phyloP scores from a whole-genome alignment of 2,888 invertebrate genomes.

The Ophonus ardosiacus region DNA sequence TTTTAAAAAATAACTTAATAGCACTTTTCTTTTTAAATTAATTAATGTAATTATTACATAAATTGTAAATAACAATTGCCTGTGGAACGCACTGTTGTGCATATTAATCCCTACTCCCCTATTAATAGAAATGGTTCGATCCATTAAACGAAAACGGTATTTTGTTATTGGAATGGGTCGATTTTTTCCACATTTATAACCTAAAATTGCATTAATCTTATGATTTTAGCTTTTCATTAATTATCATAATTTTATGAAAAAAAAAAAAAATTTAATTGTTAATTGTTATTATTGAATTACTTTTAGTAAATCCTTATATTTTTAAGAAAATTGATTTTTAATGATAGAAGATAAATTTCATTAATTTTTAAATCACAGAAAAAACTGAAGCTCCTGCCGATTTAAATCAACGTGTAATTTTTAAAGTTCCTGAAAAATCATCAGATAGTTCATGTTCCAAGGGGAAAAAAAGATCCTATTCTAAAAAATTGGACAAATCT shows the following conservation, averaged over 20 bases:
- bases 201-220: slow-evolving; percentile 9
- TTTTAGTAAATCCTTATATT: slow-evolving; percentile 3
- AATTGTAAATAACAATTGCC: not conserved
- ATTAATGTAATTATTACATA: not conserved
- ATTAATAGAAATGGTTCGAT: slow-evolving; percentile 74
- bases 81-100: not conserved
- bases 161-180: slow-evolving; percentile 68
- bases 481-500: slow-evolving; percentile 65
- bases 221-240: slow-evolving; percentile 20
- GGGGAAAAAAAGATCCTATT: slow-evolving; percentile 66
- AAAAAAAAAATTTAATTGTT: slow-evolving; percentile 12
- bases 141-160: slow-evolving; percentile 74
- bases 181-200: slow-evolving; percentile 57
- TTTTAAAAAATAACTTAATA: not conserved
- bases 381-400: slow-evolving; percentile 80
- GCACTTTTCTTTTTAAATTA: not conserved
- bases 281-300: slow-evolving; percentile 11
- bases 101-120: slow-evolving; percentile 71
- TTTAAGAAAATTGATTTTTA: slow-evolving; percentile 16
- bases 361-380: slow-evolving; percentile 75
- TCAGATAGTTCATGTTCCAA: slow-evolving; percentile 65
- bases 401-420: slow-evolving; percentile 79
- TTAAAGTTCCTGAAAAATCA: slow-evolving; percentile 74
- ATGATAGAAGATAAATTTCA: not conserved
- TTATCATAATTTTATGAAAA: not conserved